Conservation (phyloP, 2,113 vertebrate genomes). For the Alaudala cheleensis region DNA sequence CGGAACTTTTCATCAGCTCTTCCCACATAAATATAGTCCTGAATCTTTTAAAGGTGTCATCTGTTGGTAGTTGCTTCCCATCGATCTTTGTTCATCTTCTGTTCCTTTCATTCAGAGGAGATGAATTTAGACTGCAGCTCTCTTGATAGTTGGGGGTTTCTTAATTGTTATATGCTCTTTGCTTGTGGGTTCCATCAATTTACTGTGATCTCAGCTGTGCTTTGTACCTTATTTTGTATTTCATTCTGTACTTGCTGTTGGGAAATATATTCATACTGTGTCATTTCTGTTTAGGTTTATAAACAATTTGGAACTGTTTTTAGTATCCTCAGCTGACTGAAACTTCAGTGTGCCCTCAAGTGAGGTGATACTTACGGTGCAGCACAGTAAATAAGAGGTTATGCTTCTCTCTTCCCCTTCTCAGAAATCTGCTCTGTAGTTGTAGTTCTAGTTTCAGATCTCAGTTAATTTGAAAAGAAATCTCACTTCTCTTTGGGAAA, state of each 20-base stretch:
- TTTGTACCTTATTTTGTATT: slow-evolving; percentile 11
- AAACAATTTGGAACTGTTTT: not conserved
- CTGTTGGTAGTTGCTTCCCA: not conserved
- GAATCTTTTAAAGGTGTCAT: not conserved
- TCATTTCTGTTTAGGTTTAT: not conserved
- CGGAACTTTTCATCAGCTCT: not conserved
- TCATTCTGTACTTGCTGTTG: not conserved
- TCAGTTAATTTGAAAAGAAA: rapidly evolving
- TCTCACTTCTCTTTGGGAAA: not conserved
- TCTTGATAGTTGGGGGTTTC: not conserved
- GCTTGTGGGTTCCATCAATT: not conserved
- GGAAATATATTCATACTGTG: not conserved
- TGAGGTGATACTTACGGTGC: not conserved
- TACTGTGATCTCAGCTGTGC: not conserved
- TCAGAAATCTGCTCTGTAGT: not conserved
- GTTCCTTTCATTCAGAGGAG: not conserved
- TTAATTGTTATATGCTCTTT: not conserved
- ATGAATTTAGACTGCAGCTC: slow-evolving; percentile 27
- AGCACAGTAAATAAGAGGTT: not conserved
- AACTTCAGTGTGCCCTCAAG: not conserved
- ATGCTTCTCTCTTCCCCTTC: not conserved
- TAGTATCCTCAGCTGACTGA: not conserved
- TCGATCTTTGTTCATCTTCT: not conserved
- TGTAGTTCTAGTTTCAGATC: not conserved
- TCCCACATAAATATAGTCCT: not conserved